These are phyloP conservation scores for Physocephala rufipes DNA, from an alignment of 2,888 invertebrate genomes.

Conservation along the genomic window DNA sequence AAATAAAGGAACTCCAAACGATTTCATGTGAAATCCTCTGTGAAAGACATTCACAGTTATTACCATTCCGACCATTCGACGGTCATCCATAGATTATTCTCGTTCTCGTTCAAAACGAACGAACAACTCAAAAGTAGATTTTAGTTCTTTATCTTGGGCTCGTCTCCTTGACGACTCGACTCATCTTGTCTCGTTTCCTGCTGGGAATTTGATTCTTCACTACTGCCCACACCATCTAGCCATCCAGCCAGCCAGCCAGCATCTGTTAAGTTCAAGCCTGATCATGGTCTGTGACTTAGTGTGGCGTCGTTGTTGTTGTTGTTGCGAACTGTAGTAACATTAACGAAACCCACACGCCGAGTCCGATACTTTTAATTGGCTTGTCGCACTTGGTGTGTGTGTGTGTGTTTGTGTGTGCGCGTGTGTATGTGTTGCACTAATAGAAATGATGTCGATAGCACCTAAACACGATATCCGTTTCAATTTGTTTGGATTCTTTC, in stretches of 20 bases:
- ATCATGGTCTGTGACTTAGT: neutral
- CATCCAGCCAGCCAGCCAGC: no score
- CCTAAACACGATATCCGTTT: slow-evolving; percentile 67
- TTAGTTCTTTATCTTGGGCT: slow-evolving; percentile 47
- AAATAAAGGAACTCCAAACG: no score
- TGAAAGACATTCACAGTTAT: no score
- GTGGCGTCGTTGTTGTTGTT: slow-evolving; percentile 13
- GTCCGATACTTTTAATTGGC: slow-evolving; percentile 61
- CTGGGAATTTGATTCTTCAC: slow-evolving; percentile 49
- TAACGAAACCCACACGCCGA: slow-evolving; percentile 47
- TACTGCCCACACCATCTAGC: slow-evolving; percentile 45
- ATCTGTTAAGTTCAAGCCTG: slow-evolving; percentile 5
- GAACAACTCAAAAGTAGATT: slow-evolving; percentile 40
- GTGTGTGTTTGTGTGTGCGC: no score
- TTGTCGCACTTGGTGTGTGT: slow-evolving; percentile 57
- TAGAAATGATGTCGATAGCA: slow-evolving; percentile 66
- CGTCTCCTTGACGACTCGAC: no score
- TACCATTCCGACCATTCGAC: no score
- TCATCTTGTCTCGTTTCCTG: slow-evolving; percentile 49
- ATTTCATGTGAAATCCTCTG: no score
- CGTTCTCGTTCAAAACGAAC: no score
- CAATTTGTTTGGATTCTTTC: slow-evolving; percentile 67
- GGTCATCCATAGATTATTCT: no score
- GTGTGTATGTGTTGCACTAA: slow-evolving; percentile 45
- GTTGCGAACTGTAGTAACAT: slow-evolving; percentile 5